Evolutionary conservation across 2,797 vertebrate genomes (phyloP).

Genomic region (Malacoctenus gilli): DNA sequence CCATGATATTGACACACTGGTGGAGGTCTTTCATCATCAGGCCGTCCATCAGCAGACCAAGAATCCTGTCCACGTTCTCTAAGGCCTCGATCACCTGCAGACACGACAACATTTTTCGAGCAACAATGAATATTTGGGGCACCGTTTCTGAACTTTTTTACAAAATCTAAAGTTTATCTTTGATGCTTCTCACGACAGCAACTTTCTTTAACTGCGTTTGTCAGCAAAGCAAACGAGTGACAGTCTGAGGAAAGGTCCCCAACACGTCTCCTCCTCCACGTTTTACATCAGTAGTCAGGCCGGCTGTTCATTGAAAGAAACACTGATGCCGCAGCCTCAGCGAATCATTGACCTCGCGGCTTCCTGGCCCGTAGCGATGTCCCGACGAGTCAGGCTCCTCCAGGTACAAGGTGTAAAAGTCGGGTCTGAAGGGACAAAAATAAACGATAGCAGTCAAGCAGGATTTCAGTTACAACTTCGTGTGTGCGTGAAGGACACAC

Average conservation of each 20-base stretch:
- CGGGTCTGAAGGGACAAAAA: constrained; percentile 80
- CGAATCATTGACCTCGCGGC: constrained; percentile 80
- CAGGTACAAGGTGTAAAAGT: constrained; percentile 92
- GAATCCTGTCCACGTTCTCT: constrained; percentile 83
- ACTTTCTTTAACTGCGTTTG: too few species aligned
- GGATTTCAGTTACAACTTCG: too few species aligned
- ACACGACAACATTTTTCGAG: constrained; percentile 13
- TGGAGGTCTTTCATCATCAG: constrained; percentile 86
- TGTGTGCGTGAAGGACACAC: neutral
- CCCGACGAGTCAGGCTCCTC: constrained; percentile 92
- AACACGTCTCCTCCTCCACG: too few species aligned
- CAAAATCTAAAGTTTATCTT: too few species aligned
- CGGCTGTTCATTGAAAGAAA: too few species aligned
- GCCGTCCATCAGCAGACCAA: constrained; percentile 91
- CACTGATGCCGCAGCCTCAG: neutral
- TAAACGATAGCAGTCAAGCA: constrained; percentile 6
- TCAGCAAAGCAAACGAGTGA: too few species aligned
- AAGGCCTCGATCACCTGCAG: constrained; percentile 87
- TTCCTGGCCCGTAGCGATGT: constrained; percentile 86
- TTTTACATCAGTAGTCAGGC: too few species aligned
- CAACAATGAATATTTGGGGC: neutral
- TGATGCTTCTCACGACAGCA: too few species aligned
- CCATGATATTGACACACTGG: constrained; percentile 88
- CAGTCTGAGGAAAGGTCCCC: too few species aligned
- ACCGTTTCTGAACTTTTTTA: too few species aligned